A percentile compares a stretch with the other conserved stretches of the same genome.
Conservation (phyloP, 2,888 invertebrate species). For the Drosophila hamatofila region DNA sequence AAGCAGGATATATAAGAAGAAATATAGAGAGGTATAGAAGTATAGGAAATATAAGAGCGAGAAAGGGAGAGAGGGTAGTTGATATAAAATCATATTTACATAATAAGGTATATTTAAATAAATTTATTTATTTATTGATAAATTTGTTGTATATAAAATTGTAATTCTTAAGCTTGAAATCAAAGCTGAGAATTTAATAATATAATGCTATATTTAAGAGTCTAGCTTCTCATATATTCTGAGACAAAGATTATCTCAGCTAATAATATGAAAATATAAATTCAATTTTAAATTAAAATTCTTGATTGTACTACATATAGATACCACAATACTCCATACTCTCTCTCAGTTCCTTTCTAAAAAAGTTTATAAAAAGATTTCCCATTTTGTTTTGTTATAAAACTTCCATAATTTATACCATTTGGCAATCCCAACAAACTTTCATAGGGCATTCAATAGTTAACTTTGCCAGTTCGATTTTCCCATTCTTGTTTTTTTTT, state of each 20-base stretch:
- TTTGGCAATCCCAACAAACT: too few species aligned
- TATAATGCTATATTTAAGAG: too few species aligned
- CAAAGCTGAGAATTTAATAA: background rate
- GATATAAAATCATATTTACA: too few species aligned
- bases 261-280: background rate
- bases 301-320: too few species aligned
- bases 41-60: background rate
- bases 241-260: background rate
- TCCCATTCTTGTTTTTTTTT: slow-evolving; percentile 45
- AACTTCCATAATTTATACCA: too few species aligned
- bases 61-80: background rate
- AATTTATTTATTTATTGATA: too few species aligned
- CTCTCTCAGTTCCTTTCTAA: too few species aligned
- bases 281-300: background rate
- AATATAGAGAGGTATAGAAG: background rate
- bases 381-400: background rate
- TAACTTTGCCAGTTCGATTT: background rate
- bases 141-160: background rate
- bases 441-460: slow-evolving; percentile 29
- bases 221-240: too few species aligned
- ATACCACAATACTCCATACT: too few species aligned
- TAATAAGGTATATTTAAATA: too few species aligned
- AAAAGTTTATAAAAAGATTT: background rate
- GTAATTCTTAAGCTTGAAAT: background rate
- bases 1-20: background rate